phyloP scores from a whole-genome alignment of 2,797 vertebrate genomes.

The Thaleichthys pacificus region DNA sequence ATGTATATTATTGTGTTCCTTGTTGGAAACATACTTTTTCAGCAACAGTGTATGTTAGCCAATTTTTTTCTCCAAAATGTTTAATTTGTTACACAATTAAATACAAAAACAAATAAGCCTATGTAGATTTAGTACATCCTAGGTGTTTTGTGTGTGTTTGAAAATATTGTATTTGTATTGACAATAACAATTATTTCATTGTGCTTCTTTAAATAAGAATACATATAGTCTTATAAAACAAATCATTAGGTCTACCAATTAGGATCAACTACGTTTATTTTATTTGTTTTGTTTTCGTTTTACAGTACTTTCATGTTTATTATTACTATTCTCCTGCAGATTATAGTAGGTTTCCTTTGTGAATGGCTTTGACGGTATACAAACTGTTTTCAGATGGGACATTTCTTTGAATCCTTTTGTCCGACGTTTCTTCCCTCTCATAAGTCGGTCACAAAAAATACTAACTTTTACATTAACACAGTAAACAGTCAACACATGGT shows the following conservation, averaged over 20 bases:
- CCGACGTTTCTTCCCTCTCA: not conserved
- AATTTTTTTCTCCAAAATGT: no score
- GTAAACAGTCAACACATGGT: no score
- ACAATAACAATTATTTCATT: not conserved
- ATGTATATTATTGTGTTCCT: no score
- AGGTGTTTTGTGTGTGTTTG: constrained; percentile 33
- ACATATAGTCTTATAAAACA: no score
- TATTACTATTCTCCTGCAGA: not conserved
- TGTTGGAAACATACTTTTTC: no score
- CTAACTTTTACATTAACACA: no score
- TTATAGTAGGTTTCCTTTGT: not conserved
- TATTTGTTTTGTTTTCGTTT: not conserved
- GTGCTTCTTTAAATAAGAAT: not conserved
- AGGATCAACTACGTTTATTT: no score
- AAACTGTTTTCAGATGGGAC: not conserved
- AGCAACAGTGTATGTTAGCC: no score
- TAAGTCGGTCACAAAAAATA: not conserved
- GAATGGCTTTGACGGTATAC: not conserved
- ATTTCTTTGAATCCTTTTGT: not conserved
- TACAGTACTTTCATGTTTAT: not conserved
- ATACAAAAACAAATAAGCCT: no score
- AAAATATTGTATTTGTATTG: not conserved
- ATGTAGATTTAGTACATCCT: no score
- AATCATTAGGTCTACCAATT: no score
- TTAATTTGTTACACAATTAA: no score